phyloP scores from a whole-genome alignment of 2,888 invertebrate genomes.

The Alloscopus bannaensis region DNA sequence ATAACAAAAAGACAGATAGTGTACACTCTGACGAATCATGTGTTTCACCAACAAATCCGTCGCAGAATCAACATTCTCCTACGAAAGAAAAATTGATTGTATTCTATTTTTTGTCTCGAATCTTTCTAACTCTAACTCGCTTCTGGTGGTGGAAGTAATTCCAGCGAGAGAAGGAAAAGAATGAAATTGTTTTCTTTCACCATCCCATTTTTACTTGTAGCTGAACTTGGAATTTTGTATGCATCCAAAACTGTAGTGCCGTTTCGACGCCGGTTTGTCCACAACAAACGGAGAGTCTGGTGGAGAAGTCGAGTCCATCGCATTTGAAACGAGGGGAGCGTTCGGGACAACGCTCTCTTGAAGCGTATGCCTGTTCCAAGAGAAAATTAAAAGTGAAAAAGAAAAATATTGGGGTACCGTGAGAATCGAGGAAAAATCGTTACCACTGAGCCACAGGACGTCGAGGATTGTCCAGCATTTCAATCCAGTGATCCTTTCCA shows the following conservation, averaged over 20 bases:
- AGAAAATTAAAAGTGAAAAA: background rate
- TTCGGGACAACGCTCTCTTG: constrained; percentile 40
- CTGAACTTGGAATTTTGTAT: too few species aligned
- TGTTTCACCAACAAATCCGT: too few species aligned
- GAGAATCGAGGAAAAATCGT: background rate
- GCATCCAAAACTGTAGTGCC: constrained; percentile 59
- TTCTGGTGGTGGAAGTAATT: too few species aligned
- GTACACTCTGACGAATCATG: too few species aligned
- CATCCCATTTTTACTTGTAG: too few species aligned
- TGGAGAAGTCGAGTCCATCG: constrained; percentile 42
- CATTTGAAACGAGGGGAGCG: background rate
- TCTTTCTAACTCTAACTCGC: too few species aligned
- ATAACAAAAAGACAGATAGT: too few species aligned
- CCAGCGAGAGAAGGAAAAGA: too few species aligned
- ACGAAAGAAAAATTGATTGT: too few species aligned
- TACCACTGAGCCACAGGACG: constrained; percentile 92
- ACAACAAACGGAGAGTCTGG: constrained; percentile 64
- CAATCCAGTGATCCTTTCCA: constrained; percentile 89
- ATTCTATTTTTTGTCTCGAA: too few species aligned
- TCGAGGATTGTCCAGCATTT: constrained; percentile 88
- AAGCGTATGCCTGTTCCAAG: constrained; percentile 25
- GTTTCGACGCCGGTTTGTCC: constrained; percentile 27
- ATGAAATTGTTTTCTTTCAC: too few species aligned
- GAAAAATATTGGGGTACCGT: constrained; percentile 28
- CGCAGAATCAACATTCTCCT: too few species aligned